Conservation (phyloP, 1,140 invertebrate genomes). For the Drosophila jambulina region DNA sequence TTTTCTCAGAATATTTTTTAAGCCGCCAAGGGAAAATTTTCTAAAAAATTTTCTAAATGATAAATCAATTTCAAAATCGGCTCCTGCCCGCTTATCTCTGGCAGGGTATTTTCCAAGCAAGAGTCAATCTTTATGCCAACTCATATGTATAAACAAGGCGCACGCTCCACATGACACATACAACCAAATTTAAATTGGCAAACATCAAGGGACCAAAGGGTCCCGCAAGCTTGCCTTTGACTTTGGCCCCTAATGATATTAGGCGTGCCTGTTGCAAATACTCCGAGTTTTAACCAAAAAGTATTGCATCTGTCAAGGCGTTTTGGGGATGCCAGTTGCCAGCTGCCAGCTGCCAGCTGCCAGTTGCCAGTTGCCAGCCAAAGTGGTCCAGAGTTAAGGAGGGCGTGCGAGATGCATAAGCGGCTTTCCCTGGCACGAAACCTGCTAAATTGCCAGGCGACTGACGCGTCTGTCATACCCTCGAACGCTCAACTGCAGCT, state of each 20-base stretch:
- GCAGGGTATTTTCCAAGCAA: conserved; percentile 27
- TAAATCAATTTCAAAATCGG: not conserved
- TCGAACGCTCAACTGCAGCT: conserved; percentile 44
- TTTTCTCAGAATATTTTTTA: too few relatives aligned
- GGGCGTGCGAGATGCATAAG: conserved; percentile 34
- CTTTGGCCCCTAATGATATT: conserved; percentile 14
- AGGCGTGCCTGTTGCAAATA: conserved; percentile 8
- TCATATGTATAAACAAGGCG: conserved; percentile 19
- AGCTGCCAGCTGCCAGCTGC: not conserved
- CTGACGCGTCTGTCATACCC: conserved; percentile 55
- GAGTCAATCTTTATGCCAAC: conserved; percentile 44
- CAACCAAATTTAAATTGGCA: conserved; percentile 48
- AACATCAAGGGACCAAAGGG: conserved; percentile 40
- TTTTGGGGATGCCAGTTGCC: not conserved
- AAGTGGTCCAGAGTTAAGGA: conserved; percentile 14
- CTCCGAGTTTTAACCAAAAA: conserved; percentile 23
- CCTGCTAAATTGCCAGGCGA: conserved; percentile 63
- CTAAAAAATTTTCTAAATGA: too few relatives aligned
- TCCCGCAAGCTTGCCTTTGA: conserved; percentile 11
- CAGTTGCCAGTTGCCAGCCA: not conserved
- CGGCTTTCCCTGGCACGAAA: conserved; percentile 50
- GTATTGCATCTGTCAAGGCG: conserved; percentile 37
- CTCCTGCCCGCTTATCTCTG: not conserved
- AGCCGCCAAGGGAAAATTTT: too few relatives aligned
- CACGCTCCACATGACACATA: conserved; percentile 9